Conservation (phyloP, 1,140 invertebrate genomes). For the Cydia pomonella region DNA sequence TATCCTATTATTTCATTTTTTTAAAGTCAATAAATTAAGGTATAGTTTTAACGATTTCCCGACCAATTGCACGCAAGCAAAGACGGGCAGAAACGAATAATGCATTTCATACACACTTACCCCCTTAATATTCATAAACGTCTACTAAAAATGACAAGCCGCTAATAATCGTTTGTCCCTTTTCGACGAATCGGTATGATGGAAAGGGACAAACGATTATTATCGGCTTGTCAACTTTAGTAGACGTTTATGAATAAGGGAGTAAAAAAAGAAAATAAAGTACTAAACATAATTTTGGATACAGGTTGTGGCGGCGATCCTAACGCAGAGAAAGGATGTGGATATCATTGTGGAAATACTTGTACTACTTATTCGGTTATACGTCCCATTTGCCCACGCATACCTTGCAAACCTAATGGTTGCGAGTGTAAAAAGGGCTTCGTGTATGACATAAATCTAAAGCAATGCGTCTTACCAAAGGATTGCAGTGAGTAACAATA, state of each 20-base stretch:
- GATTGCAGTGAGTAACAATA: slow-evolving; percentile 39
- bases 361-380: slow-evolving; percentile 42
- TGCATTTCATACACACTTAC: background rate
- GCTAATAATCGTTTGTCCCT: too few species aligned
- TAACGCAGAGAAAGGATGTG: slow-evolving; percentile 48
- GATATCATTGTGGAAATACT: slow-evolving; percentile 40
- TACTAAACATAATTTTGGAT: background rate
- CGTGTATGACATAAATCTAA: slow-evolving; percentile 39
- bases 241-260: too few species aligned
- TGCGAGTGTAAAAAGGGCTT: slow-evolving; percentile 47
- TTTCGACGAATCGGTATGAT: too few species aligned
- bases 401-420: slow-evolving; percentile 38
- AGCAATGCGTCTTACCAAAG: slow-evolving; percentile 45
- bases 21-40: too few species aligned
- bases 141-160: too few species aligned
- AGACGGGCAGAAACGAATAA: background rate
- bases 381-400: slow-evolving; percentile 26
- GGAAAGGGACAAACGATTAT: too few species aligned
- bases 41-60: too few species aligned
- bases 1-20: too few species aligned
- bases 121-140: too few species aligned
- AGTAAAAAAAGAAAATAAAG: too few species aligned
- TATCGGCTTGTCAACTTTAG: too few species aligned
- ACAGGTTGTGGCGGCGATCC: slow-evolving; percentile 44
- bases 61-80: too few species aligned